Evolutionary conservation across 1,140 invertebrate species (phyloP), one percentile per base, ranked within the genome.

Genomic region (Drosophila busckii): DNA sequence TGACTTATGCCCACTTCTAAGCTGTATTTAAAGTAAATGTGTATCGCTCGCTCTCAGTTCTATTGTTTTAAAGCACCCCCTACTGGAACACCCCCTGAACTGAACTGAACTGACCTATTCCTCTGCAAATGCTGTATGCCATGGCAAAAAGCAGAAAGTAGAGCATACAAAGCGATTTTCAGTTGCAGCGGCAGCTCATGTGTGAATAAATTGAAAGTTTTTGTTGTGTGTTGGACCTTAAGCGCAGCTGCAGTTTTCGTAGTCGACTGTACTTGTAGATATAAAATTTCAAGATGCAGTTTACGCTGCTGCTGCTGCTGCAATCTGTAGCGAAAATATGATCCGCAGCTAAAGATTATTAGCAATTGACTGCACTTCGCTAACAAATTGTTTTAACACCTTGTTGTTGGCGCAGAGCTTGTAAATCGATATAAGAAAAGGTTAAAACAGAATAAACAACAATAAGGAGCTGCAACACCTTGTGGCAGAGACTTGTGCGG

Each of bases 51-150:
- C n/a, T n/a, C n/a, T n/a, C n/a, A n/a, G n/a, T n/a, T n/a, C n/a
- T n/a, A n/a, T n/a, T n/a, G n/a, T n/a, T n/a, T n/a, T n/a, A n/a
- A n/a, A n/a, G n/a, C n/a, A n/a, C n/a, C 55, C 41, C 19, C 16
- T 17, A 25, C 60, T 46, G 54, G 54, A 37, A 34, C 42, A 68
- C 70, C 58, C 59, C 56, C 69, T 73, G 52, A 48, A 46, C 55
- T 55, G 48, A 55, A n/a, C 70, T 66, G 76, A 63, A 84, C 82
- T 85, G 82, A 85, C 82, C 82, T 85, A 85, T 85, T 85, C 82
- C 78, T 78, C 71, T 84, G 52, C 44, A 78, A 84, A 69, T 61
- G 49, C 35, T 63, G 64, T 70, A 73, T 63, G 60, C 46, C 49
- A 45, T 61, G 67, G 46, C 55, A 71, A 59, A 54, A 45, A 45